These are phyloP conservation scores for Malurus alboscapulatus DNA, from an alignment of 2,113 vertebrate genomes.

Conservation along the genomic window DNA sequence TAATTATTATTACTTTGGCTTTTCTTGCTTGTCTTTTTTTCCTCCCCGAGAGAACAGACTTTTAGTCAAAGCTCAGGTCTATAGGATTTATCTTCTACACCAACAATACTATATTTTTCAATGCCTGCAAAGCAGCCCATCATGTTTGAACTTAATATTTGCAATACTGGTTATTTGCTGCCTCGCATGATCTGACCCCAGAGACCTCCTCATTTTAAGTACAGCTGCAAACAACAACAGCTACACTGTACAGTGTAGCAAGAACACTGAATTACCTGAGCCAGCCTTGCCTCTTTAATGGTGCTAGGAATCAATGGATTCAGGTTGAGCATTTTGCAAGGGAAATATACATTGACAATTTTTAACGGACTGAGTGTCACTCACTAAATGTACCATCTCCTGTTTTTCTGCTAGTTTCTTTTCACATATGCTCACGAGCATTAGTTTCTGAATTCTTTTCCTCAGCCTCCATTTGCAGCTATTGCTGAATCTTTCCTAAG, in stretches of 20 bases:
- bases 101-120: neutral
- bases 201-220: neutral
- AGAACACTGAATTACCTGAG: neutral
- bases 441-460: neutral
- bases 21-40: neutral
- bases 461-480: constrained; percentile 11
- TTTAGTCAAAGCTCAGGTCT: neutral
- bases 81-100: neutral
- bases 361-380: neutral
- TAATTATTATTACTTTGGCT: neutral
- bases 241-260: neutral
- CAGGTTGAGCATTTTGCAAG: neutral
- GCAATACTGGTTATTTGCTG: neutral
- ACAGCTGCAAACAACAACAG: neutral
- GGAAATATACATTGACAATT: neutral
- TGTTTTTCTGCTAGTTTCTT: neutral
- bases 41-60: neutral
- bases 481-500: neutral
- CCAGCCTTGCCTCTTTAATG: neutral
- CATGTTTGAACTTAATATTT: neutral
- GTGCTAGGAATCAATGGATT: neutral
- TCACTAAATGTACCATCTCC: neutral
- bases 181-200: neutral
- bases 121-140: neutral
- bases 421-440: neutral